Base-by-base conservation (phyloP, 2,888 invertebrate genomes). In the Conchocele bisecta region DNA sequence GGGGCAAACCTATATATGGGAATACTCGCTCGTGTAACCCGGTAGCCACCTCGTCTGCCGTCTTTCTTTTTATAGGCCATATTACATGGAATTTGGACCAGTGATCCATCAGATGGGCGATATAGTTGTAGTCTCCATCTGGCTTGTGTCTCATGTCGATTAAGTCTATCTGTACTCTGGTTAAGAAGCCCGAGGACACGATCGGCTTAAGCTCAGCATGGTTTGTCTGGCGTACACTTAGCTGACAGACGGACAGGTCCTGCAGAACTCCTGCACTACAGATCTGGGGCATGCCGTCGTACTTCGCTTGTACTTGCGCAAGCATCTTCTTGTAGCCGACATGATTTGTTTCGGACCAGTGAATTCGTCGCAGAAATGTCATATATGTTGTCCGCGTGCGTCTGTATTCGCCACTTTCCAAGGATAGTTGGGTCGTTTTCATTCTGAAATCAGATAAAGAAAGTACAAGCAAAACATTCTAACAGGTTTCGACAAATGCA, bases 71-170 rank as follows among this genome's bases (percentile, higher is more conserved):
- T 26, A 72, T 37, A n/a, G 75, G 67, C 51, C 57, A 72, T 1
- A 72, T n/a, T 24, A 75, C 37, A 42, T 75, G 71, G 41, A 53
- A 75, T 46, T 71, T 71, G 5, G 71, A 57, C 33, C 67, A 75
- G 39, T 71, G 71, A 26, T 71, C 71, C 63, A 72, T 56, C 26
- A 61, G 50, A 48, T 75, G 67, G 20, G 50, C 63, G 17, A 75
- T 71, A 41, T 58, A 75, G 17, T 60, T n/a, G 46, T 61, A 67
- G n/a, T 57, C 58, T 26, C 63, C 67, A 37, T 75, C 67, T 17
- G 75, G 71, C 13, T 29, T 48, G 31, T 71, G 75, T 29, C 63
- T 35, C 75, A 75, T 71, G 51, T 75, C 75, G n/a, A 71, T 63
- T 24, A 61, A 48, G 58, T 66, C 66, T 17, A 71, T 48, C 42